These are phyloP conservation scores for Tenebrosternarchus preto DNA, from an alignment of 2,113 vertebrate species.

Conservation along the genomic window DNA sequence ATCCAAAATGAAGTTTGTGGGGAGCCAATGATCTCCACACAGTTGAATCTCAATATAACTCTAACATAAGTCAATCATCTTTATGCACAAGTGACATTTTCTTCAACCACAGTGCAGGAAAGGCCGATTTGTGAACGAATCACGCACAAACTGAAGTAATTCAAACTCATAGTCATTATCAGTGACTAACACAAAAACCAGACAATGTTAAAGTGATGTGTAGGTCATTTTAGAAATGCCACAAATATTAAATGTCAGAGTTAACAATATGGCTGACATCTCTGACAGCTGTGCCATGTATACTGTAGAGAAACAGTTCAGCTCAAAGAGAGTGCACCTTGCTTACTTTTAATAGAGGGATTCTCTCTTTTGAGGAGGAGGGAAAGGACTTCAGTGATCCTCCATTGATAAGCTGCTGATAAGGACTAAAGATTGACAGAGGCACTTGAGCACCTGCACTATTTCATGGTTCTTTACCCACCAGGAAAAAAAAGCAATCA, in stretches of 20 bases:
- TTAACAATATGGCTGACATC: neutral
- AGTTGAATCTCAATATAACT: neutral
- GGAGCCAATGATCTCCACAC: neutral
- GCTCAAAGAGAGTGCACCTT: constrained; percentile 8
- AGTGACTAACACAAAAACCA: neutral
- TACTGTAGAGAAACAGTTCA: neutral
- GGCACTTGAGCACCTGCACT: constrained; percentile 24
- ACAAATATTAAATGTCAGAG: neutral
- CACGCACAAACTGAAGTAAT: neutral
- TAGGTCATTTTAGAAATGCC: neutral
- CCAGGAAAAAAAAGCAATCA: constrained; percentile 36
- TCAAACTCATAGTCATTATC: neutral
- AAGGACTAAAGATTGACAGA: constrained; percentile 27
- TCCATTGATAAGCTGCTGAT: neutral
- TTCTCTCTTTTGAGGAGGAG: constrained; percentile 14
- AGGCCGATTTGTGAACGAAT: neutral
- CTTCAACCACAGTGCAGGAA: neutral
- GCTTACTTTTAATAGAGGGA: constrained; percentile 2
- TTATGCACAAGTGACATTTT: neutral
- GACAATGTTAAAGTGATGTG: neutral
- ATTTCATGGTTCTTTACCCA: constrained; percentile 39
- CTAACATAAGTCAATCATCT: neutral
- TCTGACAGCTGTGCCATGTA: neutral
- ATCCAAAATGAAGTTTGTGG: neutral
- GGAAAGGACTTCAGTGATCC: neutral